These are phyloP conservation scores for Bungarus multicinctus DNA, from an alignment of 2,113 vertebrate species.

Conservation along the genomic window DNA sequence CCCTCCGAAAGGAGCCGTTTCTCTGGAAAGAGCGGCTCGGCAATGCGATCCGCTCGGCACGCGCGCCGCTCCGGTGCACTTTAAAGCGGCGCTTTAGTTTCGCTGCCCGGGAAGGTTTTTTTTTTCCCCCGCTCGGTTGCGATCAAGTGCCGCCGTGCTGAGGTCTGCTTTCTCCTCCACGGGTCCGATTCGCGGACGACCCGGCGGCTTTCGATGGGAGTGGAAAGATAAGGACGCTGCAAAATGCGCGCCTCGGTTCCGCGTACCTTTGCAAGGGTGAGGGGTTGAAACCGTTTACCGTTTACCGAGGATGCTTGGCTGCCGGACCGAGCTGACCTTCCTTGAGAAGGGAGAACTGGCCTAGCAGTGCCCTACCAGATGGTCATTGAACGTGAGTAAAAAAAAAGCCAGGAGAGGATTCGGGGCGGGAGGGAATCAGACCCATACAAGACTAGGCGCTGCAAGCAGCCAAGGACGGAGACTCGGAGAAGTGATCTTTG, in stretches of 20 bases:
- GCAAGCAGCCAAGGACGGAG: not conserved
- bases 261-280: not conserved
- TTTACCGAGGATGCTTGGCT: not conserved
- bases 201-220: not conserved
- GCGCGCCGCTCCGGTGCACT: not conserved
- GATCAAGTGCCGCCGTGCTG: not conserved
- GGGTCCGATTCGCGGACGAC: not conserved
- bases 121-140: not conserved
- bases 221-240: not conserved
- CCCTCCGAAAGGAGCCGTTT: not conserved
- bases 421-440: not conserved
- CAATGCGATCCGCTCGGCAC: not conserved
- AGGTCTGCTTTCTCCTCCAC: not conserved
- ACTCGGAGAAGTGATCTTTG: not conserved
- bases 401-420: too few relatives aligned
- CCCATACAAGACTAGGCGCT: not conserved
- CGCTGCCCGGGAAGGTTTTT: not conserved
- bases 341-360: too few relatives aligned
- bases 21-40: not conserved
- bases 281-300: not conserved
- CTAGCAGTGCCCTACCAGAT: not conserved
- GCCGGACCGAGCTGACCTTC: not conserved
- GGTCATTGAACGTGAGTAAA: not conserved
- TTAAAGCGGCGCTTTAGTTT: not conserved
- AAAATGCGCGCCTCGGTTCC: not conserved